Conservation (phyloP, 2,888 invertebrate species). For the Cybosia mesomella region DNA sequence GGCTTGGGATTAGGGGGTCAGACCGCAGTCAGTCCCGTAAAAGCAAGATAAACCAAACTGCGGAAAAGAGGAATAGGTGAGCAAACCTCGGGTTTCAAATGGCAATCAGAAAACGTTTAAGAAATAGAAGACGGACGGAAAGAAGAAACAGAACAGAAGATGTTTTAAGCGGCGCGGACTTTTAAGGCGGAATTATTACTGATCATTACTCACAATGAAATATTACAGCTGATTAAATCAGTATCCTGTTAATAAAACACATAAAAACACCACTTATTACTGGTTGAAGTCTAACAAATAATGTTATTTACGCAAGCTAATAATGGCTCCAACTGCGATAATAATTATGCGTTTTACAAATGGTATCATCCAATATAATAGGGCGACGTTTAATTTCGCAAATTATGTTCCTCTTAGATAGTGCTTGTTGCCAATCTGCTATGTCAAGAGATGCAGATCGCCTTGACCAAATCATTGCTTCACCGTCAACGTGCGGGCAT, state of each 20-base stretch:
- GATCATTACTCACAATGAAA: neutral
- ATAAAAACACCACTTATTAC: neutral
- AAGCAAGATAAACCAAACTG: no score
- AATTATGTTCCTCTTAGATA: conserved; percentile 43
- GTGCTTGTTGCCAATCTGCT: conserved; percentile 47
- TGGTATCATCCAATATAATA: conserved; percentile 12
- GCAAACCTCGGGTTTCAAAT: no score
- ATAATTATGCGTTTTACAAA: neutral
- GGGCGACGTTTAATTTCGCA: conserved; percentile 42
- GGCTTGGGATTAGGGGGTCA: no score
- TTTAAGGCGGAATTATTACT: no score
- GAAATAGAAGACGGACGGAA: no score
- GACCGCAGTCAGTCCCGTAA: no score
- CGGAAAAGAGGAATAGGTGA: no score
- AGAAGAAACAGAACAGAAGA: no score
- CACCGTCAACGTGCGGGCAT: conserved; percentile 20
- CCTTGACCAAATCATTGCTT: conserved; percentile 52
- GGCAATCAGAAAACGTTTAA: no score
- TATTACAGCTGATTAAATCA: neutral
- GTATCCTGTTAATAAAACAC: neutral
- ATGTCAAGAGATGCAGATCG: conserved; percentile 51
- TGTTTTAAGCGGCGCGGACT: no score
- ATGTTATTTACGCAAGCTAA: neutral
- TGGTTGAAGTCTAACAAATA: neutral
- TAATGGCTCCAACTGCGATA: neutral